Evolutionary conservation across 2,888 invertebrate species (phyloP), one percentile per base, ranked within the genome.

Genomic region (Chaitophorus viminalis): DNA sequence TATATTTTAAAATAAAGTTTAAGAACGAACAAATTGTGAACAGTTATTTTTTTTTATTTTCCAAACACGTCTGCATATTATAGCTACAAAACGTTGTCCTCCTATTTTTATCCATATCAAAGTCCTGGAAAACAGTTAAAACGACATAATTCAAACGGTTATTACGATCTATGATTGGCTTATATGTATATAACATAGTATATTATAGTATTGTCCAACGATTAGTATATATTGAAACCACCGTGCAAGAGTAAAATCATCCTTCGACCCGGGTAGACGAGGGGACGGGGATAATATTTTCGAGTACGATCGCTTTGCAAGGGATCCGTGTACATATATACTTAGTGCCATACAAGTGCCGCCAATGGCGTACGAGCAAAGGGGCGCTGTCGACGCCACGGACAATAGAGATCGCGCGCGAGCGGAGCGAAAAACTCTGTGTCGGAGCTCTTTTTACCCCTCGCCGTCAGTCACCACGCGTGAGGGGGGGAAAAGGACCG

Each of bases 311-410:
- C 60, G 68, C 29, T 68, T 25, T 6, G 68, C n/a, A 68, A 25
- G 68, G 68, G n/a, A 68, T 17, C 2, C n/a, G 68, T 25, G 29
- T 68, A 68, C 11, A 68, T 11, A 68, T 29, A 68, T 11, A 46
- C 46, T 25, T 29, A 68, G 29, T 11, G 68, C 70, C 31, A 29
- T 29, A 29, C n/a, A 14, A 14, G 11, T 8, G 52, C 36, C 21
- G 72, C 72, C 82, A 82, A 74, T 82, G 74, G 82, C 82, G 82
- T 54, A 18, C 74, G 54, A 33, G 72, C 46, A 36, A 54, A 74
- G 33, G 36, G 82, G 17, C 70, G 31, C n/a, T n/a, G 70, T 17
- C 36, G 82, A n/a, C 36, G 52, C 52, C 65, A n/a, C 17, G 82
- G 70, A 83, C 74, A 75, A 75, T 60, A 74, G 74, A 83, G 74